Conservation (phyloP, 2,888 invertebrate species). For the Tachina lurida region DNA sequence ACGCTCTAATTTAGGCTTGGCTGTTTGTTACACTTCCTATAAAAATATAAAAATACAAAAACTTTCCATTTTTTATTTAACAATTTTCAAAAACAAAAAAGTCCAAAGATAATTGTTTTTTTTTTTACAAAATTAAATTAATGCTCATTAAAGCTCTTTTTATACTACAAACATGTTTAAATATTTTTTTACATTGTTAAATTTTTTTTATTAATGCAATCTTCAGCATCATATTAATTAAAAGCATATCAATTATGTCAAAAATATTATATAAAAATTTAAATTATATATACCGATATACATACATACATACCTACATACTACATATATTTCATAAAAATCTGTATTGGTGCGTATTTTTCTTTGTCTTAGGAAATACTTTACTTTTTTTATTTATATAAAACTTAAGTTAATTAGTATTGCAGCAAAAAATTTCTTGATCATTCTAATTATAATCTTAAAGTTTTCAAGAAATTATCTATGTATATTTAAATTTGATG, state of each 20-base stretch:
- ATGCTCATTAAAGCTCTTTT: slow-evolving; percentile 21
- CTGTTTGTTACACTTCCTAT: slow-evolving; percentile 15
- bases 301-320: neutral
- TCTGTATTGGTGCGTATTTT: slow-evolving; percentile 61
- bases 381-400: slow-evolving; percentile 16
- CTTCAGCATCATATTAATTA: slow-evolving; percentile 41
- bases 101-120: slow-evolving; percentile 16
- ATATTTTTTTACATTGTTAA: slow-evolving; percentile 34
- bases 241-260: slow-evolving; percentile 67
- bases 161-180: slow-evolving; percentile 11
- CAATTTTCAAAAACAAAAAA: neutral
- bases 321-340: slow-evolving; percentile 25
- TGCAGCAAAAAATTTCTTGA: slow-evolving; percentile 9
- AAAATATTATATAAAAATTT: slow-evolving; percentile 30
- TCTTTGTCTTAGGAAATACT: slow-evolving; percentile 36
- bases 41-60: slow-evolving; percentile 2
- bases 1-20: too few relatives aligned
- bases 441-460: slow-evolving; percentile 27
- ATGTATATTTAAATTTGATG: slow-evolving; percentile 15
- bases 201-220: neutral
- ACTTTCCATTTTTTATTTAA: neutral
- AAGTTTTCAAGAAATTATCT: slow-evolving; percentile 29
- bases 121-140: slow-evolving; percentile 8
- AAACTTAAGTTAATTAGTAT: slow-evolving; percentile 20
- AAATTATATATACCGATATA: slow-evolving; percentile 1